These are phyloP conservation scores for Nasalis larvatus DNA, from an alignment of 2,113 vertebrate species.

Conservation along the genomic window DNA sequence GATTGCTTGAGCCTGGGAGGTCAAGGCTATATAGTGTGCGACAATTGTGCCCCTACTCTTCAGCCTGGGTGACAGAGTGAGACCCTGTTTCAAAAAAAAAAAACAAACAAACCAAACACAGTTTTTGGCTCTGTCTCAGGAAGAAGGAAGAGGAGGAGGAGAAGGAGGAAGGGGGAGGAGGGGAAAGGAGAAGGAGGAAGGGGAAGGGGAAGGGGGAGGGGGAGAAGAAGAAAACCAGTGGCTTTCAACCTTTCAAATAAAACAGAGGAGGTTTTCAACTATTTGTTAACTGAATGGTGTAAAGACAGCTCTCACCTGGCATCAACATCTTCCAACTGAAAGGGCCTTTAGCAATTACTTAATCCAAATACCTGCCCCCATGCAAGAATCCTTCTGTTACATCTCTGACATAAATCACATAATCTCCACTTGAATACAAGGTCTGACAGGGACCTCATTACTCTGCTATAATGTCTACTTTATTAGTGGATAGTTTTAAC, in stretches of 20 bases:
- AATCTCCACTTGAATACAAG: not conserved
- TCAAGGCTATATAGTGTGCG: too few relatives aligned
- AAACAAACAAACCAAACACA: not conserved
- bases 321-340: conserved; percentile 7
- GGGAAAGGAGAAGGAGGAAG: not conserved
- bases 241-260: conserved; percentile 32
- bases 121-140: not conserved
- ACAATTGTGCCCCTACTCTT: too few relatives aligned
- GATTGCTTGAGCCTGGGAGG: too few relatives aligned
- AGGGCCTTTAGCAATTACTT: not conserved
- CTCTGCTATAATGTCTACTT: not conserved
- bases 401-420: not conserved
- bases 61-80: too few relatives aligned
- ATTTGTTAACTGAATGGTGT: not conserved
- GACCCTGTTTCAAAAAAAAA: too few relatives aligned
- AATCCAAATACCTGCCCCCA: not conserved
- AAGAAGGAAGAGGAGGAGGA: not conserved
- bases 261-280: conserved; percentile 3
- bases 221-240: not conserved
- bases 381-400: not conserved
- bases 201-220: too few relatives aligned
- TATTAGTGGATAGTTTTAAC: not conserved
- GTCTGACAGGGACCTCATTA: not conserved
- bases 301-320: not conserved
- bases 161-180: not conserved